Conservation (phyloP, 2,888 invertebrate species). For the Psylliodes chrysocephalus region DNA sequence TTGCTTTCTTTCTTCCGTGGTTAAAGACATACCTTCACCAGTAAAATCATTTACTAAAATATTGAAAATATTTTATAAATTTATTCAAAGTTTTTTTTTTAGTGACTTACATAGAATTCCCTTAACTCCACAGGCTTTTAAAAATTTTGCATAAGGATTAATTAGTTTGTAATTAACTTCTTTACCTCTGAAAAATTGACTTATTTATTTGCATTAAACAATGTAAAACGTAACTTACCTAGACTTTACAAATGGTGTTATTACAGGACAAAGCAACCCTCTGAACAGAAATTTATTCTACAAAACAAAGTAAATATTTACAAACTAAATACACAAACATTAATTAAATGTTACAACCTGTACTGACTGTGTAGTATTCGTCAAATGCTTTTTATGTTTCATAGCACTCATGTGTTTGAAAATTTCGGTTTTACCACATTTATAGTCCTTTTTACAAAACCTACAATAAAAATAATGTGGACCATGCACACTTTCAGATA, state of each 20-base stretch:
- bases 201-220: slow-evolving; percentile 1
- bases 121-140: slow-evolving; percentile 71
- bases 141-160: slow-evolving; percentile 71
- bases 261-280: slow-evolving; percentile 59
- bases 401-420: slow-evolving; percentile 60
- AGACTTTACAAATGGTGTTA: slow-evolving; percentile 58
- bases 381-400: slow-evolving; percentile 56
- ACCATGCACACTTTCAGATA: slow-evolving; percentile 59
- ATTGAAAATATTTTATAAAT: slow-evolving; percentile 62
- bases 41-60: slow-evolving; percentile 82
- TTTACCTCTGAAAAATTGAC: slow-evolving; percentile 51
- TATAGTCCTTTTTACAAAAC: slow-evolving; percentile 61
- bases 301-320: slow-evolving; percentile 28
- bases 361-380: slow-evolving; percentile 44
- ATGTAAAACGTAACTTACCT: slow-evolving; percentile 43
- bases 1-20: slow-evolving; percentile 73
- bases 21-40: slow-evolving; percentile 79
- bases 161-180: slow-evolving; percentile 52
- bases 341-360: slow-evolving; percentile 41
- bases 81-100: slow-evolving; percentile 49
- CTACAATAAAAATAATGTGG: slow-evolving; percentile 61
- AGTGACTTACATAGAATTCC: slow-evolving; percentile 55
- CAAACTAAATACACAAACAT: background rate
- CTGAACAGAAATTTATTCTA: slow-evolving; percentile 59
- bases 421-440: slow-evolving; percentile 60